A percentile compares a stretch with the other conserved stretches of the same genome.
These are phyloP conservation scores for Leguminivora glycinivorella DNA, from an alignment of 1,140 invertebrate genomes.

Conservation along the genomic window DNA sequence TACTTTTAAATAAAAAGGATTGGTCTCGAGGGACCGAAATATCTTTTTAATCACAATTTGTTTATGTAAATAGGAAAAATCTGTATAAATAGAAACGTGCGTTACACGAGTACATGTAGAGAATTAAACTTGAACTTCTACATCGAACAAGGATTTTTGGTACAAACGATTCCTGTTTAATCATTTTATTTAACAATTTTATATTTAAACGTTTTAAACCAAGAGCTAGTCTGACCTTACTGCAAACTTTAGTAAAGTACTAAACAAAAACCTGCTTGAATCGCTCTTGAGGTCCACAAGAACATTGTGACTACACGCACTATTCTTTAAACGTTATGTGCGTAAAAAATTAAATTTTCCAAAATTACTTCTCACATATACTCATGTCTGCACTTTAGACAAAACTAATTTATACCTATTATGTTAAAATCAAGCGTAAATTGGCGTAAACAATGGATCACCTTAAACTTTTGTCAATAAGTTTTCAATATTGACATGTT, in stretches of 20 bases:
- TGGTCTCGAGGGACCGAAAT: conserved; percentile 23
- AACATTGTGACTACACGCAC: too few species aligned
- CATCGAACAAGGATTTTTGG: background rate
- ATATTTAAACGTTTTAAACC: too few species aligned
- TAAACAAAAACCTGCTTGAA: too few species aligned
- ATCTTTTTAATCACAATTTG: conserved; percentile 24
- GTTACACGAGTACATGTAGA: background rate
- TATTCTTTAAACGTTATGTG: too few species aligned
- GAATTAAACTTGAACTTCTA: background rate
- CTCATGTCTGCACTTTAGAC: background rate
- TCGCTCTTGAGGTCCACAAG: too few species aligned
- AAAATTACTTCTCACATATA: background rate
- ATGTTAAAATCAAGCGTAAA: background rate
- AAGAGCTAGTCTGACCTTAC: too few species aligned
- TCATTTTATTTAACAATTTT: too few species aligned
- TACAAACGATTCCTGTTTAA: background rate
- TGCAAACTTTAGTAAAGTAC: too few species aligned
- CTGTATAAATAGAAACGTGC: conserved; percentile 13
- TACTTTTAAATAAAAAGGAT: conserved; percentile 19
- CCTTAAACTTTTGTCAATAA: background rate
- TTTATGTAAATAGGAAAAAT: conserved; percentile 21
- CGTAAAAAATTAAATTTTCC: too few species aligned
- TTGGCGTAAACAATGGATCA: background rate
- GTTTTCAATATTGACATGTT: background rate
- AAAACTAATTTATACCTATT: background rate